Percentiles rank a stretch among this genome's conserved stretches.
Conservation (phyloP, 1,140 invertebrate species). For the Calephelis virginiensis region DNA sequence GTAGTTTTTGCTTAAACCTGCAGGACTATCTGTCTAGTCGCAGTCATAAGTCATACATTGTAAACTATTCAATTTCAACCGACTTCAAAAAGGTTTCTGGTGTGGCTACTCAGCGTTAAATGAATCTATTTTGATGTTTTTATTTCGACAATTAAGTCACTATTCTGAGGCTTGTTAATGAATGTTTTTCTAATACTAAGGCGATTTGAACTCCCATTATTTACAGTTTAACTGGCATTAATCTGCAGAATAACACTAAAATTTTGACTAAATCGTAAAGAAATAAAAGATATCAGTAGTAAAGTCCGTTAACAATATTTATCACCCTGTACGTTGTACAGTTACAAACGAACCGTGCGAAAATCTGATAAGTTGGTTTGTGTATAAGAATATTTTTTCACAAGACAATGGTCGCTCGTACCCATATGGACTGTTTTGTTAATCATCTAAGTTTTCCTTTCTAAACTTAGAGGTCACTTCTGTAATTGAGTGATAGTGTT, state of each 20-base stretch:
- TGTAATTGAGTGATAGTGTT: slow-evolving; percentile 16
- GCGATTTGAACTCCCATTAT: too few species aligned
- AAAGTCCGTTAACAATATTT: slow-evolving; percentile 22
- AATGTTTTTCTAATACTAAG: too few species aligned
- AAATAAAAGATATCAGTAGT: neutral
- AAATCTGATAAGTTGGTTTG: slow-evolving; percentile 65
- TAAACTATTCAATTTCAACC: too few species aligned
- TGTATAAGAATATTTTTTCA: slow-evolving; percentile 59
- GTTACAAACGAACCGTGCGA: slow-evolving; percentile 54
- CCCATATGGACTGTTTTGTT: slow-evolving; percentile 59
- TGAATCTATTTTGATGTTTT: too few species aligned
- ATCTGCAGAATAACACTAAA: neutral
- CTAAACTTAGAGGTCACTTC: slow-evolving; percentile 59
- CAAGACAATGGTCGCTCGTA: slow-evolving; percentile 48
- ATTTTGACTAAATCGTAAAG: neutral
- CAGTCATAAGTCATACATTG: too few species aligned
- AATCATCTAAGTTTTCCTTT: slow-evolving; percentile 48
- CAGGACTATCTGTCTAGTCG: too few species aligned
- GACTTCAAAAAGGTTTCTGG: too few species aligned
- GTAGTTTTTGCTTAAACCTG: too few species aligned
- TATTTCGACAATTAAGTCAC: too few species aligned
- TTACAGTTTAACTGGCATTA: too few species aligned
- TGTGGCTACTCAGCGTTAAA: too few species aligned
- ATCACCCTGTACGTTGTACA: slow-evolving; percentile 49
- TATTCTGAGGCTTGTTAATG: too few species aligned